These are phyloP conservation scores for Pygoscelis adeliae DNA, from an alignment of 2,113 vertebrate genomes.

Conservation along the genomic window DNA sequence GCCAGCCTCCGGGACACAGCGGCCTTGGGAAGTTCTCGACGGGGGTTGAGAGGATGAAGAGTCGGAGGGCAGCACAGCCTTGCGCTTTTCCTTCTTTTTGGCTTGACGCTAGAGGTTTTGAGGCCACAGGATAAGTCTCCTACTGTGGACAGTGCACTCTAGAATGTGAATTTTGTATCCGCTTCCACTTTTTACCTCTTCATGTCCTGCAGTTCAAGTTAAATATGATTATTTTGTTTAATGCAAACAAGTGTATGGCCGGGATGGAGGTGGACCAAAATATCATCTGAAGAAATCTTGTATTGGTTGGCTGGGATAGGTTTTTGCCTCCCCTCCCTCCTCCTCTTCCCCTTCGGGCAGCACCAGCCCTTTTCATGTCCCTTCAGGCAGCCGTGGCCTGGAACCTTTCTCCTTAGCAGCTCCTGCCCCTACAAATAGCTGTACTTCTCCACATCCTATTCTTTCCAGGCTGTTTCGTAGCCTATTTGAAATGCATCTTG, in stretches of 20 bases:
- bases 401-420: background rate
- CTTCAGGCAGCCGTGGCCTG: background rate
- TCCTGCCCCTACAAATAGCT: background rate
- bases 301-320: too few relatives aligned
- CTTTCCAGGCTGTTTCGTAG: background rate
- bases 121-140: background rate
- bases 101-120: background rate
- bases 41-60: background rate
- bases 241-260: background rate
- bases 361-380: background rate
- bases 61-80: background rate
- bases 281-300: background rate
- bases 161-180: background rate
- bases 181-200: background rate
- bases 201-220: background rate
- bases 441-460: background rate
- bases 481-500: background rate
- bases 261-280: background rate
- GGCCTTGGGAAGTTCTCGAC: background rate
- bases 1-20: background rate
- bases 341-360: background rate
- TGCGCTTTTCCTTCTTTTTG: background rate
- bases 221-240: background rate
- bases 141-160: background rate
- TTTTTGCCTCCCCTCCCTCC: background rate